phyloP scores from a whole-genome alignment of 2,888 invertebrate genomes.

The Lasioglossum villosulum region DNA sequence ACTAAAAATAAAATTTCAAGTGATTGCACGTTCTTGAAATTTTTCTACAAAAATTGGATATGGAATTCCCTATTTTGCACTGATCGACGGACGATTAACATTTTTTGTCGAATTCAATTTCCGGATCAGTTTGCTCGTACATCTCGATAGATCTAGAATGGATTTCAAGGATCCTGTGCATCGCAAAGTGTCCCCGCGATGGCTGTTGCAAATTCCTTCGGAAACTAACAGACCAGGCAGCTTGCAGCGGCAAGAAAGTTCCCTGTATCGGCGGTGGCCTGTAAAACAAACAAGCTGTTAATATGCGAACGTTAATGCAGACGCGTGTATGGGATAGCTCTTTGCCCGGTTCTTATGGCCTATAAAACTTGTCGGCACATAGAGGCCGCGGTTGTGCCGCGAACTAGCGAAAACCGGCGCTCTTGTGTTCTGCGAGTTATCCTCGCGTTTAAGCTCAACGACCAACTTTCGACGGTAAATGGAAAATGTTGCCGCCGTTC shows the following conservation, averaged over 20 bases:
- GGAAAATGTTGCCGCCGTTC: not conserved
- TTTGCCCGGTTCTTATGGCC: not conserved
- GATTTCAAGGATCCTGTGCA: not conserved
- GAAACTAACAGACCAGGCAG: not conserved
- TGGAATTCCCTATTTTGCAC: too few species aligned
- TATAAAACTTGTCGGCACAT: constrained; percentile 8
- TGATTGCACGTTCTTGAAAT: too few species aligned
- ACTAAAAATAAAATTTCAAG: too few species aligned
- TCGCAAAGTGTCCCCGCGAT: not conserved
- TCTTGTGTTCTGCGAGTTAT: not conserved
- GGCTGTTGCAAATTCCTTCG: not conserved
- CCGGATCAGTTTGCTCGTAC: too few species aligned
- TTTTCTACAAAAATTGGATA: too few species aligned
- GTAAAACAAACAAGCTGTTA: constrained; percentile 5
- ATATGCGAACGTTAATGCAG: constrained; percentile 16
- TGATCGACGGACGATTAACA: too few species aligned
- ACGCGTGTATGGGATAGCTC: not conserved
- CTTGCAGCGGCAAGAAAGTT: constrained; percentile 2
- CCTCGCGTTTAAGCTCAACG: not conserved
- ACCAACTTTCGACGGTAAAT: constrained; percentile 6
- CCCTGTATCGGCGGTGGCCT: not conserved
- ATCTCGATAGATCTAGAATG: not conserved
- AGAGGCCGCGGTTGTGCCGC: not conserved
- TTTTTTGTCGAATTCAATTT: too few species aligned
- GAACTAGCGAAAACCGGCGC: not conserved